Evolutionary conservation across 2,113 vertebrate genomes (phyloP).

Genomic region (Myiozetetes cayanensis): DNA sequence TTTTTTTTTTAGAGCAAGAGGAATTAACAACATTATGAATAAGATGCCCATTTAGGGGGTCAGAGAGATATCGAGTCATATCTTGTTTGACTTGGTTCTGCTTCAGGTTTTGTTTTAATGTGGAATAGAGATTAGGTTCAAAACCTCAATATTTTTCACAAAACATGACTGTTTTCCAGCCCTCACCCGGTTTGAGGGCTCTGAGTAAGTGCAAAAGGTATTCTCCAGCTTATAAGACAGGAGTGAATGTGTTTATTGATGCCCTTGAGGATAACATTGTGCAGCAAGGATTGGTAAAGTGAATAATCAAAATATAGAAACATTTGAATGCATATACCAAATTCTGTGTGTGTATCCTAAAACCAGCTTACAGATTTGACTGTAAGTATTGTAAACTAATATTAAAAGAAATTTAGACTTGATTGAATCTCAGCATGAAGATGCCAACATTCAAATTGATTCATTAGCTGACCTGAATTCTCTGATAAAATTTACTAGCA

Average conservation of each 20-base stretch:
- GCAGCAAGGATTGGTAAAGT: slow-evolving; percentile 30
- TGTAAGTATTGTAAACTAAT: background rate
- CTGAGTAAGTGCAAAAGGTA: slow-evolving; percentile 6
- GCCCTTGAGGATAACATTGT: slow-evolving; percentile 39
- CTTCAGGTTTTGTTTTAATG: background rate
- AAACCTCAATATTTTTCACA: background rate
- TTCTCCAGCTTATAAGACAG: slow-evolving; percentile 25
- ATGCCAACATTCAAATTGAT: slow-evolving; percentile 31
- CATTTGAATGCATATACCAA: background rate
- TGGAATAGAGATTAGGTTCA: background rate
- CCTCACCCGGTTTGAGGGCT: background rate
- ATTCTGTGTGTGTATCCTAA: background rate
- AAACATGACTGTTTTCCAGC: background rate
- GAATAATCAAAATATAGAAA: slow-evolving; percentile 35
- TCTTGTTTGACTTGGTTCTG: background rate
- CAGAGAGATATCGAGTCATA: background rate
- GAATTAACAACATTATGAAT: background rate
- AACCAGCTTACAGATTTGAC: background rate
- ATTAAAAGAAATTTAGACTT: slow-evolving; percentile 34
- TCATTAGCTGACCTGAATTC: slow-evolving; percentile 48
- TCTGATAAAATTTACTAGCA: slow-evolving; percentile 21
- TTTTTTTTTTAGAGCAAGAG: background rate
- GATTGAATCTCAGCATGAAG: slow-evolving; percentile 36
- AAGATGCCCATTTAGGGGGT: background rate
- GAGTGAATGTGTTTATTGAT: slow-evolving; percentile 23